Percentiles rank a stretch among this genome's conserved stretches.
Conservation (phyloP, 2,888 invertebrate species). For the Agrochola lota region DNA sequence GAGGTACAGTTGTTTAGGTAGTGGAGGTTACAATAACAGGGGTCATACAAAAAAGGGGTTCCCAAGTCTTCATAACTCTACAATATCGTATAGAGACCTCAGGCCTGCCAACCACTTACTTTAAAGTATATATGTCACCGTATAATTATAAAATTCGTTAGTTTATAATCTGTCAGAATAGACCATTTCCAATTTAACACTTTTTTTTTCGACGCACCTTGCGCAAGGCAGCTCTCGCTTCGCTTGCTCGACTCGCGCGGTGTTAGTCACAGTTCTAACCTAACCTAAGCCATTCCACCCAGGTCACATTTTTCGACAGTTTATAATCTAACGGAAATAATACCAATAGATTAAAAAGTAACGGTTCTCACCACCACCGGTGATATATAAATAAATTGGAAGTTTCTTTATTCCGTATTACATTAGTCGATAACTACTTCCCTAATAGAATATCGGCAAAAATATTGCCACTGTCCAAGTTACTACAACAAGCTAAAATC, state of each 20-base stretch:
- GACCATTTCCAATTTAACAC: not conserved
- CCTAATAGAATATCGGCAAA: constrained; percentile 18
- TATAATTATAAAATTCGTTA: too few relatives aligned
- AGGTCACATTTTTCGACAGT: too few relatives aligned
- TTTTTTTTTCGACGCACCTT: too few relatives aligned
- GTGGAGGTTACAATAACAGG: not conserved
- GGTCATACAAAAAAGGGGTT: not conserved
- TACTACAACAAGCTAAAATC: constrained; percentile 27
- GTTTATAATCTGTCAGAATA: too few relatives aligned
- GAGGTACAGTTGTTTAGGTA: not conserved
- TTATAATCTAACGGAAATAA: too few relatives aligned
- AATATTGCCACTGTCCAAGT: constrained; percentile 35
- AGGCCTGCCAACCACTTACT: not conserved
- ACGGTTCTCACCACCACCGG: too few relatives aligned
- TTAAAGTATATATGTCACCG: too few relatives aligned
- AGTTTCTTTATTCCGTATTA: not conserved
- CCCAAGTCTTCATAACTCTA: not conserved
- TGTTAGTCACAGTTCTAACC: too few relatives aligned
- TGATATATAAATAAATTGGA: not conserved
- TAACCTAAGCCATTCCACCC: too few relatives aligned
- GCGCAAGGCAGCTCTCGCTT: too few relatives aligned
- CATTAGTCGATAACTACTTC: constrained; percentile 1
- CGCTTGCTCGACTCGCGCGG: too few relatives aligned
- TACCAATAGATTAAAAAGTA: too few relatives aligned
- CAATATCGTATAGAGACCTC: not conserved